Evolutionary conservation across 2,888 invertebrate species (phyloP), one percentile per base, ranked within the genome.

Genomic region (Polyommatus icarus): DNA sequence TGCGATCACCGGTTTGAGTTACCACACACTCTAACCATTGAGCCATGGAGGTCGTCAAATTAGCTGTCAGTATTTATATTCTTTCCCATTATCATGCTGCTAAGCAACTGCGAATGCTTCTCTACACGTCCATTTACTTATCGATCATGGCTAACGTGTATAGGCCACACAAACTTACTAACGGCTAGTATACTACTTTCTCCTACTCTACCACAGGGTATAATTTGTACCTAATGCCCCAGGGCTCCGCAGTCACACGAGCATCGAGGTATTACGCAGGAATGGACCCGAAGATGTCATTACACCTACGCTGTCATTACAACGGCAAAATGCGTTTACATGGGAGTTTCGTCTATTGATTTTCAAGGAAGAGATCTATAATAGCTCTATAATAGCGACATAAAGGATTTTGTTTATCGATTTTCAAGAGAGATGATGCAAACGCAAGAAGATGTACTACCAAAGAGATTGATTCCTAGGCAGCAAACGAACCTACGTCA

Each of bases 241-340:
- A 67, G 32, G 67, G 29, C 67, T 32, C 67, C 32, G 15, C 67
- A 67, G 67, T 67, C 67, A 67, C 67, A 67, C 67, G 67, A 67
- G 67, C 67, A 32, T 67, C 29, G 67, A 29, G 67, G 67, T 29
- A 29, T 67, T 67, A 67, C 67, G 29, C 12, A 32, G 67, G 67
- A 67, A 67, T 61, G 20, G 67, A 29, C 61, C 29, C 24, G 24
- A 15, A 67, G 67, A 18, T 67, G 67, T 67, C 29, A 67, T 67
- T 67, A 67, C 29, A 67, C 67, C 67, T 6, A 67, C 61, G 12
- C 24, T 24, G 24, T 24, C 61, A 59, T 59, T 59, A 61, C 61
- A 20, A 54, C 18, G 54, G 18, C 54, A 54, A 54, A 46, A 46
- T 46, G 46, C 46, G 20, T 59, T 59, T 12, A 24, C 61, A 54